Base-by-base conservation (phyloP, 2,797 vertebrate genomes). In the Tokudaia muenninki region DNA sequence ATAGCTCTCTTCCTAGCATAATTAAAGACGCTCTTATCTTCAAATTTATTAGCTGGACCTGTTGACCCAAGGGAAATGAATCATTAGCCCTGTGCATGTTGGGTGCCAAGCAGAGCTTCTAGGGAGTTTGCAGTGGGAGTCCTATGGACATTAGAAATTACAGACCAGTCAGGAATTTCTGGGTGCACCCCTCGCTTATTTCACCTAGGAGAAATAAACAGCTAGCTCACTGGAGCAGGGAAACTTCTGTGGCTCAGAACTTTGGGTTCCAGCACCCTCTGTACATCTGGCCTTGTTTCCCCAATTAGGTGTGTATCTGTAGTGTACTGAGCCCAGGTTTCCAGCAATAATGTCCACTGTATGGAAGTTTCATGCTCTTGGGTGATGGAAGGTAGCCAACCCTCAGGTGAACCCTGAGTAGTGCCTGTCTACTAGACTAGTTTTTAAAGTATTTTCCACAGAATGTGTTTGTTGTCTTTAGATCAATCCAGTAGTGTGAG, bases 51-150 rank as follows among this genome's bases (percentile, higher is more conserved):
- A 57, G 57, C 47, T 16, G 22, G 31, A 52, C 72, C 79, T 50
- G 4, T 2, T 50, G 16, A 21, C n/a, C 21, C 31, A 8, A 34
- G 31, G n/a, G 29, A 26, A 57, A 44, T 17, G 52, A 7, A 9
- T 50, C 10, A 0, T 2, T 21, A 1, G 5, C n/a, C 16, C 7
- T 16, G 26, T 2, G 3, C 37, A 6, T 6, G 4, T 11, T 24
- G 41, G 65, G 3, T 80, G 41, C 41, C 16, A 24, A 16, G 78
- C 47, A 55, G 65, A 34, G 52, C 34, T 47, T 24, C 59, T 34
- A 34, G 67, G 65, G 37, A 4, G 1, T 61, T 88, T 17, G 24
- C 74, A 57, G 4, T 37, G 19, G 34, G 26, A 50, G 4, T 91
- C 24, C 63, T 47, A 17, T 1, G 1, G 47, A 57, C 47, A 21